Evolutionary conservation across 2,113 vertebrate species (phyloP).

Genomic region (Hyaena hyaena): DNA sequence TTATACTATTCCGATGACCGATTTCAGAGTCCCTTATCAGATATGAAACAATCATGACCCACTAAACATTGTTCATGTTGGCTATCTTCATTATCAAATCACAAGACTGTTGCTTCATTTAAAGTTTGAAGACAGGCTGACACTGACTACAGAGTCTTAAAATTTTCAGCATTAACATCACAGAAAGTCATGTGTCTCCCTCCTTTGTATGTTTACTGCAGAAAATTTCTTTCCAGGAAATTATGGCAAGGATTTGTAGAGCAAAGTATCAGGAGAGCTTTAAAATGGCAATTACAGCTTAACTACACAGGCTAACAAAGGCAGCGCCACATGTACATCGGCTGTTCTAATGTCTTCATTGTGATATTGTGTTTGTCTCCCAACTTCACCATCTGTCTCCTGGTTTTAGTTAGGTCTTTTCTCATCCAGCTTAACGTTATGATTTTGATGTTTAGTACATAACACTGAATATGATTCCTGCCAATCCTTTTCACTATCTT

Average conservation of each 20-base stretch:
- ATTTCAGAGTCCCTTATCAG: background rate
- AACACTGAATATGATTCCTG: background rate
- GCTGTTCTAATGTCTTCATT: background rate
- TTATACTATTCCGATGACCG: background rate
- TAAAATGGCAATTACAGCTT: background rate
- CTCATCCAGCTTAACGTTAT: background rate
- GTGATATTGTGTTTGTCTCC: background rate
- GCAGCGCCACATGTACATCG: background rate
- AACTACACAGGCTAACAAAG: background rate
- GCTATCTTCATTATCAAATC: background rate
- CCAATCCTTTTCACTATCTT: background rate
- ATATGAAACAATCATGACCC: background rate
- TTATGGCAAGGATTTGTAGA: background rate
- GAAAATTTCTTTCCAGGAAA: slow-evolving; percentile 4
- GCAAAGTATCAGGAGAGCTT: background rate
- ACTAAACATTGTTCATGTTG: background rate
- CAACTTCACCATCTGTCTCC: slow-evolving; percentile 30
- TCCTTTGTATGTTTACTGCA: background rate
- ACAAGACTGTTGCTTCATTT: background rate
- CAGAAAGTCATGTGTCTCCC: background rate
- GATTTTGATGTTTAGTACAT: background rate
- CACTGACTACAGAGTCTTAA: background rate
- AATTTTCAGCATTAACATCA: background rate
- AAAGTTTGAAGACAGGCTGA: background rate
- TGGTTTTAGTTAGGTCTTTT: background rate